Evolutionary conservation across 2,888 invertebrate species (phyloP).

Genomic region (Melanotus villosus): DNA sequence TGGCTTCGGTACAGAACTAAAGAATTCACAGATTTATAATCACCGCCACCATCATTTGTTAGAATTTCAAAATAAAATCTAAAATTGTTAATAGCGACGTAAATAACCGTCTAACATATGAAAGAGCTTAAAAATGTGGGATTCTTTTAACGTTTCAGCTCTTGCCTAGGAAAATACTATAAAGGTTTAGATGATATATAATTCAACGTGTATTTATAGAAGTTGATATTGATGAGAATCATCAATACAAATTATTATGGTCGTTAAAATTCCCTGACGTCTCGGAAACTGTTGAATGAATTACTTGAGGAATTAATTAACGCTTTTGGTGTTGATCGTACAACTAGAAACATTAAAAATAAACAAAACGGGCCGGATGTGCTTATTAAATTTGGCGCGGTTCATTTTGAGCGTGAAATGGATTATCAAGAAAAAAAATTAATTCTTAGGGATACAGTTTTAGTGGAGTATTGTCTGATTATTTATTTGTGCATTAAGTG

Average conservation of each 20-base stretch:
- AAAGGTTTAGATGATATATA: background rate
- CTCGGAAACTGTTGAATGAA: conserved; percentile 18
- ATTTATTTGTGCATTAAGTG: too few relatives aligned
- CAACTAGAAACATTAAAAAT: too few relatives aligned
- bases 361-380: too few relatives aligned
- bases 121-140: background rate
- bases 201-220: background rate
- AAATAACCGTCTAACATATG: background rate
- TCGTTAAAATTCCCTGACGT: conserved; percentile 17
- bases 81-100: background rate
- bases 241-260: conserved; percentile 29
- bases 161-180: background rate
- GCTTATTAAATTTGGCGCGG: too few relatives aligned
- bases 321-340: too few relatives aligned
- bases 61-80: conserved; percentile 27
- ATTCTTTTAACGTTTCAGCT: background rate
- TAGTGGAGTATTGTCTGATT: too few relatives aligned
- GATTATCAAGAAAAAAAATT: too few relatives aligned
- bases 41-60: conserved; percentile 14
- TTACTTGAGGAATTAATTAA: conserved; percentile 2
- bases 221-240: conserved; percentile 19
- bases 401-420: too few relatives aligned
- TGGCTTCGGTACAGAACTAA: conserved; percentile 15
- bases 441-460: too few relatives aligned
- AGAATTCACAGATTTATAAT: conserved; percentile 34